Base-by-base conservation (phyloP, 2,888 invertebrate genomes). In the Aquatica leii region DNA sequence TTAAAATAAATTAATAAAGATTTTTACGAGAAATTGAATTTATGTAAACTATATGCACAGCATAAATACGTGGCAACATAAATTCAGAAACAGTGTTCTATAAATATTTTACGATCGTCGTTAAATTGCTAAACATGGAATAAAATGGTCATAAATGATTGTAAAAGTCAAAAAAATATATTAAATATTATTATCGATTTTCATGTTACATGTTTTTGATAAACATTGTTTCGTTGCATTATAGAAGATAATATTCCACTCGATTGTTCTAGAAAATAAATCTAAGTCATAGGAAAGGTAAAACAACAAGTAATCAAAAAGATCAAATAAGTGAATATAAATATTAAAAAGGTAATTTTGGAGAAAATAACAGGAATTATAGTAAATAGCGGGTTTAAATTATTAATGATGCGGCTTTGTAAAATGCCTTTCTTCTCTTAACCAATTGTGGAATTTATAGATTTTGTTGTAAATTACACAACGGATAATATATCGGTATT, bases 81-180 rank as follows among this genome's bases (percentile, higher is more conserved):
- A 52, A 59, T 52, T 55, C 52, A 21, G 49, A 24, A 35, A 46
- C 43, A 52, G 56, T 43, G 62, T 57, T 62, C 52, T 56, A 57
- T 62, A 52, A 56, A 55, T 56, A 52, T 50, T 62, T 62, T 55
- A 62, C 37, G 59, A 48, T 52, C 8, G 48, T 53, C 53, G 59
- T 59, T 59, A 59, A 53, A 59, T 52, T 46, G 48, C 51, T 35
- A 53, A 59, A 59, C 50, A 58, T 50, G 50, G 50, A 58, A 58
- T 58, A 58, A 58, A 58, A 41, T 34, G 40, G 49, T 15, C 11
- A 50, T 58, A 50, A 58, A 58, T 50, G 57, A 51, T 41, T 49
- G 20, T 37, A 17, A 50, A 58, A 58, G 20, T 58, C 31, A 31
- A 40, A 50, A 49, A n/a, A 24, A 35, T 41, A 49, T 18, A 43